These are phyloP conservation scores for Drosophila pectinifera DNA, from an alignment of 1,140 invertebrate species.

Conservation along the genomic window DNA sequence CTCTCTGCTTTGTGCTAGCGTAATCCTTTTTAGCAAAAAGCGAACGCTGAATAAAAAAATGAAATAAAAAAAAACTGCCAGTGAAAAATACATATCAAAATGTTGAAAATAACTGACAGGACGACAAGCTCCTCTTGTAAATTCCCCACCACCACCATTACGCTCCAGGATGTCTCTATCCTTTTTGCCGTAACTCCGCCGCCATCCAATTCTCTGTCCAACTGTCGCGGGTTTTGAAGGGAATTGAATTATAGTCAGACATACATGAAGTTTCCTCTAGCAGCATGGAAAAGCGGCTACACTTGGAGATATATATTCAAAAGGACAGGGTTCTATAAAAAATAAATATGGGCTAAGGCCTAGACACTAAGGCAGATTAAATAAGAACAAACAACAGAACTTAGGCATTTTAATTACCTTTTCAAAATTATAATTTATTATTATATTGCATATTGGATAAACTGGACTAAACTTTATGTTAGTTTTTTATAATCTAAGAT, in stretches of 20 bases:
- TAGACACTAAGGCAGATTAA: not conserved
- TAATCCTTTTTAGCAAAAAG: slow-evolving; percentile 75
- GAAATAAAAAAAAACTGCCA: slow-evolving; percentile 33
- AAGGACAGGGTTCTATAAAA: not conserved
- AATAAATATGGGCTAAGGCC: not conserved
- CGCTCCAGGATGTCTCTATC: slow-evolving; percentile 18
- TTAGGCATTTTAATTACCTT: fast-evolving
- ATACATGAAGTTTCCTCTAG: slow-evolving; percentile 44
- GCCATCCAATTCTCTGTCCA: slow-evolving; percentile 51
- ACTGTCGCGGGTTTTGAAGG: slow-evolving; percentile 70
- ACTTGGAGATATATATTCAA: slow-evolving; percentile 2
- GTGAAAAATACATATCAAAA: slow-evolving; percentile 66
- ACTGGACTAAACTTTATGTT: not conserved
- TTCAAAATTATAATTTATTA: too few species aligned
- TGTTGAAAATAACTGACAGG: slow-evolving; percentile 77
- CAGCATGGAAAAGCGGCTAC: not conserved
- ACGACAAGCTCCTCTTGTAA: slow-evolving; percentile 38
- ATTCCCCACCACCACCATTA: not conserved
- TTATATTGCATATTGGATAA: too few species aligned
- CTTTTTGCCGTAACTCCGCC: slow-evolving; percentile 18
- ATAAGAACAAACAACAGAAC: too few species aligned
- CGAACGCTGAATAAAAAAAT: slow-evolving; percentile 51
- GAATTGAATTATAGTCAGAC: slow-evolving; percentile 71
- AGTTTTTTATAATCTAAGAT: not conserved
- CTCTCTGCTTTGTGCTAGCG: slow-evolving; percentile 72